Conservation (phyloP, 2,113 vertebrate species). For the Channa argus region DNA sequence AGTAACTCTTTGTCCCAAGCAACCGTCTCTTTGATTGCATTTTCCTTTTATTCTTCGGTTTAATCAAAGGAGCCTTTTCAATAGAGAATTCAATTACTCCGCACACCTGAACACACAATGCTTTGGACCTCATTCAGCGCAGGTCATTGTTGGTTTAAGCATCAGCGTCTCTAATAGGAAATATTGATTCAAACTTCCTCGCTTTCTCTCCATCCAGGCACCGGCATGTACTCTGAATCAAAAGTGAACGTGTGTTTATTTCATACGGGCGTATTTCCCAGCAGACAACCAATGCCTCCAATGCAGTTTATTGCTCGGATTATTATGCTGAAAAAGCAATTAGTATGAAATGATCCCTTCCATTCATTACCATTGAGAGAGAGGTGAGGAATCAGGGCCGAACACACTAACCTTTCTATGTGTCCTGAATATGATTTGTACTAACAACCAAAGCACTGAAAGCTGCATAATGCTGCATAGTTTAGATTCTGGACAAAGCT, state of each 20-base stretch:
- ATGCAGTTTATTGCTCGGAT: conserved; percentile 66
- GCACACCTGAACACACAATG: conserved; percentile 84
- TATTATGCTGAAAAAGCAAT: conserved; percentile 76
- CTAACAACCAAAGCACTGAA: conserved; percentile 26
- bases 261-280: conserved; percentile 75
- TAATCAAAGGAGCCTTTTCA: conserved; percentile 82
- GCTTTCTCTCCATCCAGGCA: conserved; percentile 41
- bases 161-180: conserved; percentile 80
- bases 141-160: conserved; percentile 79
- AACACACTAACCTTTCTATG: conserved; percentile 41
- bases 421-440: conserved; percentile 38
- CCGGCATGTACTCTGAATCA: conserved; percentile 52
- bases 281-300: conserved; percentile 48
- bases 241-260: conserved; percentile 74
- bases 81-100: conserved; percentile 81
- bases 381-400: conserved; percentile 24
- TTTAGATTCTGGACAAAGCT: conserved; percentile 46
- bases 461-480: conserved; percentile 35
- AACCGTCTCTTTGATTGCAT: conserved; percentile 68
- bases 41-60: conserved; percentile 75
- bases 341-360: conserved; percentile 68
- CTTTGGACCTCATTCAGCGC: conserved; percentile 66
- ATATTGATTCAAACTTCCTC: conserved; percentile 80
- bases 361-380: conserved; percentile 44
- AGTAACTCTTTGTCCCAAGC: conserved; percentile 70